phyloP scores from a whole-genome alignment of 92 coral and sea anemone species.

The Porites rus region DNA sequence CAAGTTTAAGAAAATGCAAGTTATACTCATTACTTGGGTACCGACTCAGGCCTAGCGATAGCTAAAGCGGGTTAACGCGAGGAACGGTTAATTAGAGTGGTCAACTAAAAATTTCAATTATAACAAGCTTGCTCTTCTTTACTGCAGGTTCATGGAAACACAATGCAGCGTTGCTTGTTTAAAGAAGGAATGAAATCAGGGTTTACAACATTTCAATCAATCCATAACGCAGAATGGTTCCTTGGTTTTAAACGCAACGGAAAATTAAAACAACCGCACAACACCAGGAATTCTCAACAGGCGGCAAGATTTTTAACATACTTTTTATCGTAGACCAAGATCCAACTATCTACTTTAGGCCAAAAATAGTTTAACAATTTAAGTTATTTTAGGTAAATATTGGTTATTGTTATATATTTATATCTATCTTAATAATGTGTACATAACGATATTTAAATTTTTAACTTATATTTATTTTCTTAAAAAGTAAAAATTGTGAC shows the following conservation, averaged over 20 bases:
- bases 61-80: no score
- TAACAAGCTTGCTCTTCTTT: not conserved
- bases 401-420: not conserved
- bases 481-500: not conserved
- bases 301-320: slow-evolving; percentile 32
- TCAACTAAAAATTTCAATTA: no score
- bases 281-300: slow-evolving; percentile 19
- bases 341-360: no score
- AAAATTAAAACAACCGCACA: slow-evolving; percentile 23
- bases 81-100: no score
- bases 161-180: slow-evolving; percentile 25
- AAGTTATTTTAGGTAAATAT: slow-evolving; percentile 12
- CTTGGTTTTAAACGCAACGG: slow-evolving; percentile 48
- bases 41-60: no score
- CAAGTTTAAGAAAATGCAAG: no score
- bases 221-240: slow-evolving; percentile 8
- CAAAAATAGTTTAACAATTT: not conserved
- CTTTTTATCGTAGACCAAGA: not conserved
- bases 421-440: not conserved
- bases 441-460: not conserved
- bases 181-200: not conserved
- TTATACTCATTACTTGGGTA: no score
- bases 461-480: not conserved
- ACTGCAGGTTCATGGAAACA: slow-evolving; percentile 22
- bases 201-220: slow-evolving; percentile 8